phyloP scores from a whole-genome alignment of 92 coral and sea anemone species.

The Isaurus tuberculatus region DNA sequence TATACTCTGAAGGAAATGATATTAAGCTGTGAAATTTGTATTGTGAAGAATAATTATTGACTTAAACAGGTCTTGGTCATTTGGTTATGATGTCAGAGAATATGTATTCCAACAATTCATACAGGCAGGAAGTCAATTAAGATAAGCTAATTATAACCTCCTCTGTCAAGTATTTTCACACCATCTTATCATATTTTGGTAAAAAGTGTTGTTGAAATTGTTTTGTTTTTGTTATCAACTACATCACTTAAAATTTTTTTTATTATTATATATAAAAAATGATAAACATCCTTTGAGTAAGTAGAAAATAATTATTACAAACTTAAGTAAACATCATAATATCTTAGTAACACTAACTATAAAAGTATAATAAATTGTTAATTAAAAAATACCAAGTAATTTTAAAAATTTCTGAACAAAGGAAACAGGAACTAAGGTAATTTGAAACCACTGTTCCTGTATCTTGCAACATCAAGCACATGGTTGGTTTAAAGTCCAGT shows the following conservation, averaged over 20 bases:
- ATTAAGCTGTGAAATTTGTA: neutral
- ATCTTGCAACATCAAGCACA: slow-evolving; percentile 40
- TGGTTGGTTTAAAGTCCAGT: slow-evolving; percentile 40
- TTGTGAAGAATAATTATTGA: neutral
- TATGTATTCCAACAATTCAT: neutral
- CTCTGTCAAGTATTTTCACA: no score
- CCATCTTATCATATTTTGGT: no score
- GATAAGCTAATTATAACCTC: neutral
- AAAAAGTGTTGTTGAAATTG: no score
- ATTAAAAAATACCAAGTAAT: neutral
- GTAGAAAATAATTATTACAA: neutral
- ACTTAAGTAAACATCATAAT: slow-evolving; percentile 16
- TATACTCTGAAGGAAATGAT: neutral
- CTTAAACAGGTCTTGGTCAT: neutral
- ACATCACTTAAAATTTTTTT: neutral
- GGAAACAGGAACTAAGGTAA: slow-evolving; percentile 12
- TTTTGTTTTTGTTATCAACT: neutral
- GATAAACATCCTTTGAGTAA: slow-evolving; percentile 1
- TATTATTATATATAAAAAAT: neutral
- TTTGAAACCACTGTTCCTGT: slow-evolving; percentile 33
- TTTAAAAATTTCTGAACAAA: slow-evolving; percentile 1
- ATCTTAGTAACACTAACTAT: neutral
- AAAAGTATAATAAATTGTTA: neutral
- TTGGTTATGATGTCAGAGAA: neutral
- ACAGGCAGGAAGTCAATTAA: no score